Conservation (phyloP, 1,140 invertebrate species). For the Philotrypesis tridentata region DNA sequence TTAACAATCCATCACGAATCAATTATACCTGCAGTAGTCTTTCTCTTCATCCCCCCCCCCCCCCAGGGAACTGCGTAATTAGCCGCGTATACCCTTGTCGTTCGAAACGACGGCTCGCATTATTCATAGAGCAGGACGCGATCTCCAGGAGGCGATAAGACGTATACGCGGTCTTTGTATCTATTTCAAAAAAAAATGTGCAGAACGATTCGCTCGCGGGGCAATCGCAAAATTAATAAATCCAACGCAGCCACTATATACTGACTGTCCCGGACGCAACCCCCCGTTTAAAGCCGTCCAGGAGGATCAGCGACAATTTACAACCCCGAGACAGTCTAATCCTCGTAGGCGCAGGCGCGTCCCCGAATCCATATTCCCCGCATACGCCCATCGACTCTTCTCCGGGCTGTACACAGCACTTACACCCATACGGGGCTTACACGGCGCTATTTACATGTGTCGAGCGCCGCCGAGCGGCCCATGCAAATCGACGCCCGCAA, state of each 20-base stretch:
- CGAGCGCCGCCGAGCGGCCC: no score
- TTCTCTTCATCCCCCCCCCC: no score
- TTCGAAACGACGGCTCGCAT: no score
- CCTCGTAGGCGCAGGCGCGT: neutral
- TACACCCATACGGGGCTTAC: neutral
- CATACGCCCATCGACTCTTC: conserved; percentile 6
- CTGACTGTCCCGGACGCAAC: no score
- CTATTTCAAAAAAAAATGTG: no score
- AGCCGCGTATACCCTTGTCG: no score
- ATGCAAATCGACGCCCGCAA: conserved; percentile 23
- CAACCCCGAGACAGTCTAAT: conserved; percentile 18
- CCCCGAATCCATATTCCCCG: neutral
- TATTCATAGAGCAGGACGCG: no score
- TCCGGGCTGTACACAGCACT: neutral
- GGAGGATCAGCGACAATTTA: conserved; percentile 26
- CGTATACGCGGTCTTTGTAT: no score
- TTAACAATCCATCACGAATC: no score
- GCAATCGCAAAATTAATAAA: neutral
- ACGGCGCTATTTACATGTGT: conserved; percentile 14
- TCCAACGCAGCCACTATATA: neutral
- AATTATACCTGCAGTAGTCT: no score
- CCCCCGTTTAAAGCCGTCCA: neutral
- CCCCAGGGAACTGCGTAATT: no score
- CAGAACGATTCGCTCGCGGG: neutral
- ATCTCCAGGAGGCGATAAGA: no score